Conservation (phyloP, 1,140 invertebrate genomes). For the Leptonema lineaticorne region DNA sequence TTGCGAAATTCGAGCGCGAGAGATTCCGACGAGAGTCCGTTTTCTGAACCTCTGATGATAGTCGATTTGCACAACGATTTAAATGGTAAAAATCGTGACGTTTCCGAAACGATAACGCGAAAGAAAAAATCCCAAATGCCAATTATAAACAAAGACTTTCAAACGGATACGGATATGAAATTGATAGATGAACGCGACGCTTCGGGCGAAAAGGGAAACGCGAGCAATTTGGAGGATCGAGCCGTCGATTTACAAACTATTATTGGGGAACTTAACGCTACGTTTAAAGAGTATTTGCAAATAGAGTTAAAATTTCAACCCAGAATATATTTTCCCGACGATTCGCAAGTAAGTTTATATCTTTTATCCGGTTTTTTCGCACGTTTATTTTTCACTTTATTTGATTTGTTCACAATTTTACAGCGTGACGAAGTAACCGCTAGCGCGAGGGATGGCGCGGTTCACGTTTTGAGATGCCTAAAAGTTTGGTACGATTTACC, state of each 20-base stretch:
- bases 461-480: slow-evolving; percentile 75
- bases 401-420: neutral
- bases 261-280: slow-evolving; percentile 56
- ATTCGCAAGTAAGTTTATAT: slow-evolving; percentile 50
- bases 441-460: slow-evolving; percentile 72
- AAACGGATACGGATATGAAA: slow-evolving; percentile 18
- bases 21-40: neutral
- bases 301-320: slow-evolving; percentile 72
- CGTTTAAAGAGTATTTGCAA: slow-evolving; percentile 67
- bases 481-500: slow-evolving; percentile 82
- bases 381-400: slow-evolving; percentile 1
- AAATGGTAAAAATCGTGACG: neutral
- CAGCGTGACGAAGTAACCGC: slow-evolving; percentile 66
- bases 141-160: neutral
- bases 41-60: neutral
- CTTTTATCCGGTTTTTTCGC: neutral
- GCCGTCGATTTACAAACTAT: neutral
- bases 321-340: slow-evolving; percentile 61
- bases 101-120: neutral
- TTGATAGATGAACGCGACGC: neutral
- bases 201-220: neutral
- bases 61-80: neutral
- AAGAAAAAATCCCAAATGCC: too few relatives aligned
- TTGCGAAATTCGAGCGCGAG: neutral
- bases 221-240: neutral